A percentile compares a stretch with the other conserved stretches of the same genome.
These are phyloP conservation scores for Rhineura floridana DNA, from an alignment of 2,113 vertebrate species.

Conservation along the genomic window DNA sequence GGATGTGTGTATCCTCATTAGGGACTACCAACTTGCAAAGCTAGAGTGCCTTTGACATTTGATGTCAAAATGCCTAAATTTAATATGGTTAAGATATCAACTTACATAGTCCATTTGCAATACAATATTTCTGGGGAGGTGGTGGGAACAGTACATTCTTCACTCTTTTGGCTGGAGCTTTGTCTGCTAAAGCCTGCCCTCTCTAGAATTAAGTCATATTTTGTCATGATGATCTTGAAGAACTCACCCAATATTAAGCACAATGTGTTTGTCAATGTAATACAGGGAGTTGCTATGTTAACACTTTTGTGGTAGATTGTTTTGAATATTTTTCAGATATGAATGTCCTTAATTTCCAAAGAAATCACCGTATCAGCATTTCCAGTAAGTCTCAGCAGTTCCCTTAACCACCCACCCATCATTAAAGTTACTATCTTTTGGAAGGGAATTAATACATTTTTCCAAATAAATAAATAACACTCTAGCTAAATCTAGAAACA, in stretches of 20 bases:
- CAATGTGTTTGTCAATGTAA: not conserved
- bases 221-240: not conserved
- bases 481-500: too few relatives aligned
- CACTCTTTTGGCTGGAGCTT: constrained; percentile 43
- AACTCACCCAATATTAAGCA: not conserved
- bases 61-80: not conserved
- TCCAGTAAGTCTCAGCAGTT: too few relatives aligned
- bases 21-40: not conserved
- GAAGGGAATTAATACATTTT: too few relatives aligned
- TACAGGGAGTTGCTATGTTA: not conserved
- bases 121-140: constrained; percentile 34
- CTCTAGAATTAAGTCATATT: constrained; percentile 17
- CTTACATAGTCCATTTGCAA: constrained; percentile 31
- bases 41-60: too few relatives aligned
- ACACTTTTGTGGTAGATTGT: too few relatives aligned
- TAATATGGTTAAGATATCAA: constrained; percentile 39
- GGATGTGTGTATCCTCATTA: not conserved
- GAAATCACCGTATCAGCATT: too few relatives aligned
- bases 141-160: constrained; percentile 48
- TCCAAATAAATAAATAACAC: too few relatives aligned
- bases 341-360: too few relatives aligned
- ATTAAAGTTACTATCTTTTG: too few relatives aligned
- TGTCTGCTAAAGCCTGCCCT: constrained; percentile 49
- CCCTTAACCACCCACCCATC: too few relatives aligned
- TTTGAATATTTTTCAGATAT: too few relatives aligned